Evolutionary conservation across 2,888 invertebrate genomes (phyloP), one percentile per base, ranked within the genome.

Genomic region (Rhopalosiphum nymphaeae): DNA sequence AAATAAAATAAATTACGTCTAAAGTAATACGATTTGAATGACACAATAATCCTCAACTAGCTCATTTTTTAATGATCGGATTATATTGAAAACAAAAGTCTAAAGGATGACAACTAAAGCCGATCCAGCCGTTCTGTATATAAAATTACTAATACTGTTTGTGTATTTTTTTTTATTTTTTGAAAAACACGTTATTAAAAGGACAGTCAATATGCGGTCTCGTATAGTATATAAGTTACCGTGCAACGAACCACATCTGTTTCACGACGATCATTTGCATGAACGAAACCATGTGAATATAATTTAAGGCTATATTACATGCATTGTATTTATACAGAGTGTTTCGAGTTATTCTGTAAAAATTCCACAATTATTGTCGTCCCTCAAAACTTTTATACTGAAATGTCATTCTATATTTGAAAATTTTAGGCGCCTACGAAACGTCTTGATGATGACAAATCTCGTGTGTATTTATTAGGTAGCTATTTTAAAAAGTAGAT

Each of bases 21-120:
- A 46, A 25, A 57, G n/a, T 57, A 85, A 91, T 67, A 91, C 21
- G 42, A 87, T 92, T 88, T 67, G 67, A 88, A 93, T 78, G 78
- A 78, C 78, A 78, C 9, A 56, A 89, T 93, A 93, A 93, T 93
- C 67, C 53, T 53, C 25, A 1, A n/a, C 53, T 36, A 89, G 53
- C 42, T 88, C 88, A 11, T 78, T 78, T 93, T 93, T 89, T 89
- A 93, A 92, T 67, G 61, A 92, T 92, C 92, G 16, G 53, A 89
- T 93, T 93, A 78, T 49, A 78, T 88, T 42, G 53, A 78, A 93
- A 87, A 92, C 36, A 67, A 67, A 88, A 61, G 26, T 49, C 61
- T 61, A 49, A 87, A 61, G n/a, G 53, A 87, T 88, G 86, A 92
- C 87, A 92, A 67, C 67, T 92, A 88, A 92, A 92, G 42, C 88